These are phyloP conservation scores for Oenanthe oenanthe DNA, from an alignment of 2,113 vertebrate species.

Conservation along the genomic window DNA sequence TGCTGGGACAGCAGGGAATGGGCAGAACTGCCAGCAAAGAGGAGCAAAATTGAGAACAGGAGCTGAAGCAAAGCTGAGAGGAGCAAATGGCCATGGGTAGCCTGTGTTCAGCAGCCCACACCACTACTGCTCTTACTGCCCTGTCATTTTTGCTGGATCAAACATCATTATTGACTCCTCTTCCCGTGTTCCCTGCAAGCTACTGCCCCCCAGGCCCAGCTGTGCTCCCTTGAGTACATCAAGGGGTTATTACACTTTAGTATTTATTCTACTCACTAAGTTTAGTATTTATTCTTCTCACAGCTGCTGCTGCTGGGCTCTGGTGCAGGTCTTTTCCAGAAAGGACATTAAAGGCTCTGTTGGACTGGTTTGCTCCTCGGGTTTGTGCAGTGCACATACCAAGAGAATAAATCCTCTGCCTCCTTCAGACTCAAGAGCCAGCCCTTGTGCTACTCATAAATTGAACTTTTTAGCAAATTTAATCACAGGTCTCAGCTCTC, in stretches of 20 bases:
- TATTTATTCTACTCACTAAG: neutral
- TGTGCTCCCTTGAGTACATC: neutral
- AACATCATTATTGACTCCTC: neutral
- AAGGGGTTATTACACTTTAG: neutral
- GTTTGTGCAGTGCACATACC: neutral
- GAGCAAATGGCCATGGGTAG: neutral
- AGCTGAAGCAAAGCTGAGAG: neutral
- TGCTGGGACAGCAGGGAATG: neutral
- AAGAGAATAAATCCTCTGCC: neutral
- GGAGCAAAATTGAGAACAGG: neutral
- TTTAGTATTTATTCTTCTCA: neutral
- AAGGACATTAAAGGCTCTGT: neutral
- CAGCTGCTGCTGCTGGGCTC: neutral
- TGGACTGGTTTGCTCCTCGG: neutral
- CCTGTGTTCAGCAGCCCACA: neutral
- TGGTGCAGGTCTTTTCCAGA: neutral
- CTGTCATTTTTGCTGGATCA: rapidly evolving
- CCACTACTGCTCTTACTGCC: neutral
- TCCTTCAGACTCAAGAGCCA: neutral
- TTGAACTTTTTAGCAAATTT: neutral
- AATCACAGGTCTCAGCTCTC: neutral
- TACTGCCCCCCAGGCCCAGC: neutral
- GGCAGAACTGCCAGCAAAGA: neutral
- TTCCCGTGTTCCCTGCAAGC: neutral
- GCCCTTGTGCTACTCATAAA: neutral